phyloP scores from a whole-genome alignment of 2,888 invertebrate species.

The Drosophila birchii region DNA sequence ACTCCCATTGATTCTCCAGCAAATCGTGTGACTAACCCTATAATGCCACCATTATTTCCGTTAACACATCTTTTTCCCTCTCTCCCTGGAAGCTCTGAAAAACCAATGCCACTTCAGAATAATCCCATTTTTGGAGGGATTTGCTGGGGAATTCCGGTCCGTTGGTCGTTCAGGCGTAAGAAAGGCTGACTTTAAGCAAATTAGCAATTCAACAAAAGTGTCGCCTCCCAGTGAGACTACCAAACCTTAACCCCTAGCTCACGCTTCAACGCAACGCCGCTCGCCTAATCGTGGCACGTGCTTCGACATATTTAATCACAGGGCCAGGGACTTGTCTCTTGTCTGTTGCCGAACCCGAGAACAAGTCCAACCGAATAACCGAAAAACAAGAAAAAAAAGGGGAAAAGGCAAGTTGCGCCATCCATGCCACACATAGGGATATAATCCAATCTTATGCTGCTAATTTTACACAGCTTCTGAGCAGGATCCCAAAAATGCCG shows the following conservation, averaged over 20 bases:
- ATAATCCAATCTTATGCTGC: conserved; percentile 82
- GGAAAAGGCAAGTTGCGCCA: conserved; percentile 36
- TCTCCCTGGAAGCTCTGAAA: not conserved
- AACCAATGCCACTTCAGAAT: conserved; percentile 41
- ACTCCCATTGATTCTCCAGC: conserved; percentile 7
- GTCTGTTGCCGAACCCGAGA: conserved; percentile 18
- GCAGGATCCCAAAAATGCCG: conserved; percentile 59
- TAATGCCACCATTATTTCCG: conserved; percentile 39
- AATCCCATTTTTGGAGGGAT: conserved; percentile 21
- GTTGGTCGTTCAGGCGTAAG: conserved; percentile 41
- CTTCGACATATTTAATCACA: conserved; percentile 76
- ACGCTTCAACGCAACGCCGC: conserved; percentile 70
- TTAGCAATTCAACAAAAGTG: conserved; percentile 71
- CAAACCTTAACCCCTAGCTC: conserved; percentile 43
- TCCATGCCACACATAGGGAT: conserved; percentile 66
- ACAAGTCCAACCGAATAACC: conserved; percentile 14
- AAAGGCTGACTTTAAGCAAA: conserved; percentile 68
- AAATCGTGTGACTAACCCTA: conserved; percentile 33
- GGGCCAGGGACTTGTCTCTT: conserved; percentile 63
- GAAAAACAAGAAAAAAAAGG: conserved; percentile 31
- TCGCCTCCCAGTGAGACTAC: conserved; percentile 28
- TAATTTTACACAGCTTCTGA: conserved; percentile 67
- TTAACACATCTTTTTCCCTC: conserved; percentile 13
- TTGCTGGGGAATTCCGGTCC: conserved; percentile 9
- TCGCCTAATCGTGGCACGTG: conserved; percentile 80